Evolutionary conservation across 2,888 invertebrate genomes (phyloP), one percentile per base, ranked within the genome.

Genomic region (Ischnura elegans): DNA sequence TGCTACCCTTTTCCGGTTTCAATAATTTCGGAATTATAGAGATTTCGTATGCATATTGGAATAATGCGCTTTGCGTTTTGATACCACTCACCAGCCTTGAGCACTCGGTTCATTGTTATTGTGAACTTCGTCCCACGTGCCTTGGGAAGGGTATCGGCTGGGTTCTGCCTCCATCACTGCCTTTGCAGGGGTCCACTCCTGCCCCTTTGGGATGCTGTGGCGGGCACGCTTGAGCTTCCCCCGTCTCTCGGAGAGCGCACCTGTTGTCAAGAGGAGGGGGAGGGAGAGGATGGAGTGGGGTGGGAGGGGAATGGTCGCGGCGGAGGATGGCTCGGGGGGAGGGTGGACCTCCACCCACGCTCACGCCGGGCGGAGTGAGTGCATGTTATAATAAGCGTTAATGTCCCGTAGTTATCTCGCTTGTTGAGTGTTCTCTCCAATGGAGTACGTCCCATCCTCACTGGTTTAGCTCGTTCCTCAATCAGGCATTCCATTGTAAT

Each of bases 191-290:
- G 51, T 51, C 51, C 51, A 51, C 51, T 19, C 51, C 51, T n/a
- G n/a, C 51, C 51, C 51, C 19, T 47, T 51, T 51, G 43, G 25
- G 90, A 90, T 90, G 61, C 47, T 61, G 61, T 8, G 61, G 61
- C 16, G 25, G 5, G 61, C 47, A 13, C 5, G 8, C 51, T 51
- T 51, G 2, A 13, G 16, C 51, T 19, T 13, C 16, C 51, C 19
- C 86, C 46, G n/a, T 42, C 55, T 42, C 5, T 46, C 47, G n/a
- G 8, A 51, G 45, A 43, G 61, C 90, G 90, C 90, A 90, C 90
- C 90, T 90, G 90, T 90, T 90, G 90, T 90, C 90, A 21, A n/a
- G 90, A 25, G 43, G 36, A 61, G 25, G 25, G 90, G 42, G 36
- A 3, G 16, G 46, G n/a, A 8, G 46, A 4, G 86, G 1, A 43